Evolutionary conservation across 1,140 invertebrate species (phyloP), one percentile per base, ranked within the genome.

Genomic region (Cecropterus lyciades): DNA sequence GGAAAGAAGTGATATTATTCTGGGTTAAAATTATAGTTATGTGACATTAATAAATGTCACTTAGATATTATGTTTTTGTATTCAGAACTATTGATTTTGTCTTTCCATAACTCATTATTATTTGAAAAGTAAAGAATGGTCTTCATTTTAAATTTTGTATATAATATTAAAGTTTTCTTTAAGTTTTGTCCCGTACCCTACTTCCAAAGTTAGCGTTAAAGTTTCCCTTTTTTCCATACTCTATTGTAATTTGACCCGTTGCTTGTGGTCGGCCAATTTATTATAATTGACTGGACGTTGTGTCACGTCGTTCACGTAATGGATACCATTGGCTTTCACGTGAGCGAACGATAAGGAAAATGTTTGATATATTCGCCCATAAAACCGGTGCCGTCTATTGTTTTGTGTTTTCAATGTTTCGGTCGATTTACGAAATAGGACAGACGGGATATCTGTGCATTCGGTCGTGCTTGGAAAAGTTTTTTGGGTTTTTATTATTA

Each of bases 211-310:
- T 33, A n/a, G 33, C 14, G 20, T 24, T 53, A 55, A 33, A 15
- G 52, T 55, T 15, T 10, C 4, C 14, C 51, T 14, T 53, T 14
- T 53, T 11, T 53, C 30, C 33, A n/a, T 55, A 55, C 52, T 17
- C 52, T 17, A 55, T 55, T 55, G 52, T 55, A 55, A 55, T 40
- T 55, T 55, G 30, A 55, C 30, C 15, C 52, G 30, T n/a, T 42
- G 16, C 51, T 40, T 55, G 52, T 55, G 30, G 52, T 40, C 52
- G 52, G 52, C 52, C 52, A 55, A 40, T 55, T 55, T 55, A 55
- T 53, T 53, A 53, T 53, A 53, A 53, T 53, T 53, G 51, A 53
- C 51, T 37, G 51, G 51, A 53, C 51, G 14, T 53, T 53, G 51
- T 53, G 51, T 53, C 51, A 53, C 51, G 51, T 53, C 37, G n/a